Base-by-base conservation (phyloP, 2,797 vertebrate species). In the Characodon lateralis region DNA sequence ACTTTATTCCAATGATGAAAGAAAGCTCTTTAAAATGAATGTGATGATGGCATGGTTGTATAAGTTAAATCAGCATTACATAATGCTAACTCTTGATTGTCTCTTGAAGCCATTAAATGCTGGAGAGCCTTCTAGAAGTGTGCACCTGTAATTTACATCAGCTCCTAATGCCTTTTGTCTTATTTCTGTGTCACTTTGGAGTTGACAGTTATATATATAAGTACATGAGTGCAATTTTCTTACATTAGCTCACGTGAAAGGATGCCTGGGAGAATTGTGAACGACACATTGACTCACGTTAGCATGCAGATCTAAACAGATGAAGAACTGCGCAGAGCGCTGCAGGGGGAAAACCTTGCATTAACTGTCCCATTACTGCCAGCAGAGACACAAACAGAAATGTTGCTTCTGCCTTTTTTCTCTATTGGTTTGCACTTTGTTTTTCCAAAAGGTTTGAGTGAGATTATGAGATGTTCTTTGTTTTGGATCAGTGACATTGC, bases 341-440 rank as follows among this genome's bases (percentile, higher is more conserved):
- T 71, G 78, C 61, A 50, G 90, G 82, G 43, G 26, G 8, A 63
- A 74, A 55, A 55, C 53, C 22, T 61, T 50, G 72, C 83, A 58
- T 79, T 71, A 83, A 73, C 78, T 39, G 70, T 71, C 58, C 83
- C 69, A 73, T 82, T 79, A 76, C 75, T 31, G 77, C 59, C 76
- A 55, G 53, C 75, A 76, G 61, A 53, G 41, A 72, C 1, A 10
- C 28, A 26, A 80, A 31, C 72, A 31, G 46, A 68, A 16, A 3
- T 51, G n/a, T 53, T 18, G 41, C 71, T 51, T 66, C 65, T 7
- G 26, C 26, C 77, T 39, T 35, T 48, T 5, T 55, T 71, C 55
- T 71, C 46, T 31, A 39, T 85, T 78, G 63, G 77, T 46, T 73
- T 31, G 22, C 24, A 51, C 74, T 50, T 55, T 41, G 39, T 58